Evolutionary conservation across 2,888 invertebrate genomes (phyloP).

Genomic region (Stenolophus ochropezus): DNA sequence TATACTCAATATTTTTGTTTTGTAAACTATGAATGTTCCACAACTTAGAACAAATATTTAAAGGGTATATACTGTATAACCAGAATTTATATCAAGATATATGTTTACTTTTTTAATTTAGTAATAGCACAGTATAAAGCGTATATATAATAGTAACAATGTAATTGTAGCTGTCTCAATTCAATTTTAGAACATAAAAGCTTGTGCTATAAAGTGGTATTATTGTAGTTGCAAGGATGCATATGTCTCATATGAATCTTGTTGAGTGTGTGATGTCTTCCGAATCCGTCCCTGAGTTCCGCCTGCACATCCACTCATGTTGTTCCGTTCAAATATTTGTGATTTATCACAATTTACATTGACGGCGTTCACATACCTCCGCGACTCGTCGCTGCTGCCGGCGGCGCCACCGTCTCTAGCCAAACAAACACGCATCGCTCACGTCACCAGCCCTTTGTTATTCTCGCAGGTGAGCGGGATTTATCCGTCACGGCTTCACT

Average conservation of each 20-base stretch:
- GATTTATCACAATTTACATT: slow-evolving; percentile 58
- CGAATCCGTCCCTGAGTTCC: slow-evolving; percentile 3
- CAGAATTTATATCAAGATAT: no score
- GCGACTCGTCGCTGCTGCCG: neutral
- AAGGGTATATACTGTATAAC: no score
- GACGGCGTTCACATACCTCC: slow-evolving; percentile 38
- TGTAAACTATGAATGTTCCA: no score
- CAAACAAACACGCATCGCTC: slow-evolving; percentile 40
- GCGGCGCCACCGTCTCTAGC: slow-evolving; percentile 21
- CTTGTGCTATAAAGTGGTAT: neutral
- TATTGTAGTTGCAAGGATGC: neutral
- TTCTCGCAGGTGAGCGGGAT: slow-evolving; percentile 46
- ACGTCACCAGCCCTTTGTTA: slow-evolving; percentile 37
- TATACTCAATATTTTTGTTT: no score
- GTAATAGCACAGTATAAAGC: no score
- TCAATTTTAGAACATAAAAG: neutral
- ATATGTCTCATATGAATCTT: neutral
- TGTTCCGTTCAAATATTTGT: slow-evolving; percentile 57
- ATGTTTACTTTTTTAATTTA: no score
- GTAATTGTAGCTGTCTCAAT: no score
- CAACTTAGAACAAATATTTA: no score
- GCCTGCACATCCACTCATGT: slow-evolving; percentile 29
- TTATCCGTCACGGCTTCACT: slow-evolving; percentile 14
- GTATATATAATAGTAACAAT: no score
- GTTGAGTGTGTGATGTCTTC: neutral